Conservation (phyloP, 1,140 invertebrate genomes). For the Lepidotrigona ventralis region DNA sequence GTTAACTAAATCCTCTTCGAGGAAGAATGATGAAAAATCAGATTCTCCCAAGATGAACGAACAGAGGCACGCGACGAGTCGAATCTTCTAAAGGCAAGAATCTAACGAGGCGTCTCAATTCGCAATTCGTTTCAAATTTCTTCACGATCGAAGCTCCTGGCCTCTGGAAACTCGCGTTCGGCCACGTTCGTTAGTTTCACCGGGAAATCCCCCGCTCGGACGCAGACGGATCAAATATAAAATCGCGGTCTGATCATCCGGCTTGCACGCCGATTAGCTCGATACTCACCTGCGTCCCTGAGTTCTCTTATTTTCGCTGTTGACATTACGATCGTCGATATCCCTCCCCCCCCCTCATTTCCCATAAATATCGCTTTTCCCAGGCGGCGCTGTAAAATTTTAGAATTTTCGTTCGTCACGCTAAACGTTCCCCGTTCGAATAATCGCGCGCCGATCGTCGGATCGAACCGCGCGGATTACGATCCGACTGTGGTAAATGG, state of each 20-base stretch:
- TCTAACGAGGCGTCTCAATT: neutral
- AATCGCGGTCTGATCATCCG: neutral
- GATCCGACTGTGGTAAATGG: slow-evolving; percentile 29
- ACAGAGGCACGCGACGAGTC: neutral
- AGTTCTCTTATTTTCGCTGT: neutral
- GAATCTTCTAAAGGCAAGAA: neutral
- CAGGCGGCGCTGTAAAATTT: neutral
- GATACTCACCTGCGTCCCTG: neutral
- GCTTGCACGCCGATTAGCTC: neutral
- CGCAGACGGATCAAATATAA: neutral
- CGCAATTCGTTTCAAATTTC: neutral
- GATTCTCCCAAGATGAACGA: neutral
- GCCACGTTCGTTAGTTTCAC: neutral
- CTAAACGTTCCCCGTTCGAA: slow-evolving; percentile 2
- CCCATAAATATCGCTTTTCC: slow-evolving; percentile 6
- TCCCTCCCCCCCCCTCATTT: too few relatives aligned
- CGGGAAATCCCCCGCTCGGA: neutral
- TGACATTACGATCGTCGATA: neutral
- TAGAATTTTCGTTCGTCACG: neutral
- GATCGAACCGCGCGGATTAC: slow-evolving; percentile 50
- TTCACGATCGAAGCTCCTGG: neutral
- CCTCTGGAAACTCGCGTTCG: neutral
- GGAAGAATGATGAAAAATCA: too few relatives aligned
- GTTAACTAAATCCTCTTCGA: too few relatives aligned
- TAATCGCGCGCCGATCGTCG: slow-evolving; percentile 38